Base-by-base conservation (phyloP, 2,888 invertebrate genomes). In the Sclerodermus sp. region DNA sequence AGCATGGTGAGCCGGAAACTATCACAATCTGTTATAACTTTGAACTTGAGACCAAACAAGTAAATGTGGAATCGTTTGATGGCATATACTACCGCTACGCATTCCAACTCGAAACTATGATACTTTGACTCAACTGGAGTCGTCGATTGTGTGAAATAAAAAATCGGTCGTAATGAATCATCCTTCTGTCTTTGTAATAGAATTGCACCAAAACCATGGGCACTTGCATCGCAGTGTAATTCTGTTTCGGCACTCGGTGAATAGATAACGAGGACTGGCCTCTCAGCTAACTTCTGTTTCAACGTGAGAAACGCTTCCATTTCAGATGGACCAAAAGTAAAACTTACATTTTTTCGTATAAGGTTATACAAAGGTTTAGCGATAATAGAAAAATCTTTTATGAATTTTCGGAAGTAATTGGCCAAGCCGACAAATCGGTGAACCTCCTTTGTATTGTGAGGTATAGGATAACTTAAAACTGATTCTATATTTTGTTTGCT, bases 11-110 rank as follows among this genome's bases (percentile, higher is more conserved):
- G 43, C 4, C 51, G 29, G 48, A 64, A 60, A 47, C 54, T 55
- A 39, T 63, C 59, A 37, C 71, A 70, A 47, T 70, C 70, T 0
- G 69, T 71, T 1, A 66, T 23, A 0, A 73, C 57, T 9, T 54
- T 58, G 36, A 71, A 70, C 5, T 39, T 45, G 6, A 57, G 51
- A 1, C 64, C 64, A 1, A 49, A 53, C 1, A 73, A 17, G 32
- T 70, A 72, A 12, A 65, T 52, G 4, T 64, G 61, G 30, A 70
- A 68, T 13, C 68, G 55, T 13, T 58, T 42, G 1, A 71, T 39
- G 1, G 62, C 63, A 47, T 62, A 66, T 0, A 71, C 53, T 1
- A 68, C 57, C 0, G 71, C 70, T 4, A 74, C 47, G 16, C 53
- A 57, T 43, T 74, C 68, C 2, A 62, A 42, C 34, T 74, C 68